A percentile compares a stretch with the other conserved stretches of the same genome.
phyloP scores from a whole-genome alignment of 2,113 vertebrate species.

The Bungarus multicinctus region DNA sequence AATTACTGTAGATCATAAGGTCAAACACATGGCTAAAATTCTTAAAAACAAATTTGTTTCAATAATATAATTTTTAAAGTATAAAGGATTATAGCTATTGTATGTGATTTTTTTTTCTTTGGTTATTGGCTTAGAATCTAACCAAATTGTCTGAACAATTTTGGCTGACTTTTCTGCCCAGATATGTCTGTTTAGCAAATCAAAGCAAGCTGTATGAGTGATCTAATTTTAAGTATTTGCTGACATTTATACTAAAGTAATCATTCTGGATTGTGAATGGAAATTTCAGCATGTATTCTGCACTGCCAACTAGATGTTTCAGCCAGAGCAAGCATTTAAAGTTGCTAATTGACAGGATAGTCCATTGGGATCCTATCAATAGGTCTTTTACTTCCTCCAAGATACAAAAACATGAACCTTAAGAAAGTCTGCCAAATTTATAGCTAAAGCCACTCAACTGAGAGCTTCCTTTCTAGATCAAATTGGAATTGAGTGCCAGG shows the following conservation, averaged over 20 bases:
- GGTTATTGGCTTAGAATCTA: not conserved
- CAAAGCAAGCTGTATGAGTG: not conserved
- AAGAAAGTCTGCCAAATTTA: not conserved
- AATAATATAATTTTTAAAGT: not conserved
- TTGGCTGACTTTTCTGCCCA: not conserved
- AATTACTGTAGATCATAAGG: not conserved
- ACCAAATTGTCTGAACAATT: not conserved
- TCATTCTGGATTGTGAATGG: not conserved
- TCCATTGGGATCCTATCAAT: not conserved
- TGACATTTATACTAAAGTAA: not conserved
- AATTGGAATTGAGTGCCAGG: not conserved
- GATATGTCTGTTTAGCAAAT: too few relatives aligned
- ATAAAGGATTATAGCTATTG: not conserved
- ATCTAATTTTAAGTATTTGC: not conserved
- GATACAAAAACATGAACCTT: not conserved
- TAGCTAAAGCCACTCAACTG: not conserved
- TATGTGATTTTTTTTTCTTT: not conserved
- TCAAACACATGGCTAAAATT: not conserved
- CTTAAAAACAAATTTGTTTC: not conserved
- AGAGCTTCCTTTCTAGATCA: not conserved
- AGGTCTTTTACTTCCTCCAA: not conserved
- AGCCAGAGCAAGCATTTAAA: not conserved
- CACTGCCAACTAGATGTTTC: not conserved
- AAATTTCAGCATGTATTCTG: not conserved
- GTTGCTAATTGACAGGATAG: not conserved